Evolutionary conservation across 2,888 invertebrate genomes (phyloP).

Genomic region (Drosophila meridionalis): DNA sequence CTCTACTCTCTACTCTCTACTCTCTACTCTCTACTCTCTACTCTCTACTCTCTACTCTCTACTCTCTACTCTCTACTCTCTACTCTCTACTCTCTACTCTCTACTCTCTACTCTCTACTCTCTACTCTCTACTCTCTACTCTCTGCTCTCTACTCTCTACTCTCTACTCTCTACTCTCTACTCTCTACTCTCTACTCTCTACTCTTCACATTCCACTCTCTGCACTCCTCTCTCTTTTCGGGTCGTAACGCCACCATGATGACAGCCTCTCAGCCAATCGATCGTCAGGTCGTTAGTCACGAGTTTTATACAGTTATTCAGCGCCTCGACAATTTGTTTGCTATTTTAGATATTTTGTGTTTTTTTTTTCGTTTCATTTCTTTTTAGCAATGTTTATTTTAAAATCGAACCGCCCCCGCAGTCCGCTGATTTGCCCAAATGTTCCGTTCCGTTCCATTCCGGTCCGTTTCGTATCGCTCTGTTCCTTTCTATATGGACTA

Average conservation of each 20-base stretch:
- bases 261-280: conserved; percentile 21
- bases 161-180: neutral
- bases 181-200: neutral
- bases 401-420: conserved; percentile 41
- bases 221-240: neutral
- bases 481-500: conserved; percentile 52
- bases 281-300: conserved; percentile 72
- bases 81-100: neutral
- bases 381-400: conserved; percentile 65
- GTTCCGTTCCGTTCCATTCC: conserved; percentile 1
- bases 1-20: neutral
- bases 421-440: neutral
- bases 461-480: neutral
- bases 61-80: neutral
- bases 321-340: conserved; percentile 41
- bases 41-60: neutral
- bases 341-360: conserved; percentile 33
- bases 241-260: conserved; percentile 4
- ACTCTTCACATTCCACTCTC: neutral
- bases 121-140: neutral
- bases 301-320: conserved; percentile 46
- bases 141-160: neutral
- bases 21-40: neutral
- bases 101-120: neutral
- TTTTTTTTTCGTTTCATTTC: neutral